These are phyloP conservation scores for Drosophila cracens DNA, from an alignment of 2,888 invertebrate species.

Conservation along the genomic window DNA sequence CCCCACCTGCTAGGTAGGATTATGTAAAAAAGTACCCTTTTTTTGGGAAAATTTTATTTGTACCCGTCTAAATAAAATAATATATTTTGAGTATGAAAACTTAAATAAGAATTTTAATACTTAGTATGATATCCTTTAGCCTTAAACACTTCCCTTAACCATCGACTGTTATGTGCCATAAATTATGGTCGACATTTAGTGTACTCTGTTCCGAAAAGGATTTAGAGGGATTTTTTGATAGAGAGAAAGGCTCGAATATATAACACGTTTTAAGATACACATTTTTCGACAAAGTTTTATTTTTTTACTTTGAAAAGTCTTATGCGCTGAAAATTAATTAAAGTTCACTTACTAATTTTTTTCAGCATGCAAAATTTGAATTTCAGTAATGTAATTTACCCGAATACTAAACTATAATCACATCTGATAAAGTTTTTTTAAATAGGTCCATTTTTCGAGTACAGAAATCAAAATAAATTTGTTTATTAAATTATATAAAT, in stretches of 20 bases:
- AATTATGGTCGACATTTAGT: slow-evolving; percentile 27
- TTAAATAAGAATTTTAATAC: too few species aligned
- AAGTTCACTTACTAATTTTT: background rate
- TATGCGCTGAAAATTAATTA: background rate
- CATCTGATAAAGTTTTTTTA: background rate
- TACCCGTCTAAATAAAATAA: too few species aligned
- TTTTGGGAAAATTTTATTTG: too few species aligned
- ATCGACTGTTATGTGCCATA: slow-evolving; percentile 2
- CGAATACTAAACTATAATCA: background rate
- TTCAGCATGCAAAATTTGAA: background rate
- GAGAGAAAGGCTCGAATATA: background rate
- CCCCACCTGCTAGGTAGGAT: too few species aligned
- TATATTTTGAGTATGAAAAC: too few species aligned
- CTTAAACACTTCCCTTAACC: too few species aligned
- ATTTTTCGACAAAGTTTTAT: background rate
- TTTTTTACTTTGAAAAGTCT: background rate
- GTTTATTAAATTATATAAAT: background rate
- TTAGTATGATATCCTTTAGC: too few species aligned
- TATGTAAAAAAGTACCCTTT: too few species aligned
- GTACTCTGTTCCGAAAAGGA: background rate
- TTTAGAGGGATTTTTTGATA: background rate
- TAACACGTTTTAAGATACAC: background rate
- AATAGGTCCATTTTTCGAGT: background rate
- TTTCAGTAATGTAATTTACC: background rate
- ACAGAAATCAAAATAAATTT: background rate